phyloP scores from a whole-genome alignment of 2,888 invertebrate species.

The Loripinus fragilis region DNA sequence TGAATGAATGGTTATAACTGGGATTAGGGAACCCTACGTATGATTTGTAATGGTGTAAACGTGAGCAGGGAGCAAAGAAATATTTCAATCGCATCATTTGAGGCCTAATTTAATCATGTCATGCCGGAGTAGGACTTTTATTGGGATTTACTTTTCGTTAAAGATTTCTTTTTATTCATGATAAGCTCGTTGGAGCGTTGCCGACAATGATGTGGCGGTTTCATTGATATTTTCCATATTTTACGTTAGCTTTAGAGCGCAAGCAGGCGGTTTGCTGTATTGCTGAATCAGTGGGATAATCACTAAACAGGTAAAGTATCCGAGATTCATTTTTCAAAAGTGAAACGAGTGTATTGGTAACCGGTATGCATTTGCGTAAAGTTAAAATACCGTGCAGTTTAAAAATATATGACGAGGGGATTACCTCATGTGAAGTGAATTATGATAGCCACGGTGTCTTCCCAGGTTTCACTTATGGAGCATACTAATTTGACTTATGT shows the following conservation, averaged over 20 bases:
- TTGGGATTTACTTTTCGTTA: neutral
- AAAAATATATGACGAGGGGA: neutral
- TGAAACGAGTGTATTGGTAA: neutral
- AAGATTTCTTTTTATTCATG: constrained; percentile 8
- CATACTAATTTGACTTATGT: neutral
- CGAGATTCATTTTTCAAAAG: constrained; percentile 5
- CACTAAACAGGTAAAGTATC: constrained; percentile 8
- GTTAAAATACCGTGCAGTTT: neutral
- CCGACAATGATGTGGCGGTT: constrained; percentile 6
- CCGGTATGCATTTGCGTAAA: neutral
- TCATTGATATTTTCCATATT: constrained; percentile 21
- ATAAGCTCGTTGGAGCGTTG: constrained; percentile 10
- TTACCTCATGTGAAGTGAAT: constrained; percentile 9
- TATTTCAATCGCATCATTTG: constrained; percentile 17
- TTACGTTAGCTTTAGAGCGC: constrained; percentile 1
- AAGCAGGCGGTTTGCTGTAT: neutral
- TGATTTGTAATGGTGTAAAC: constrained; percentile 22
- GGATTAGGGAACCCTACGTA: neutral
- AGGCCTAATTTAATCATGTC: constrained; percentile 3
- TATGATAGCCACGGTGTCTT: neutral
- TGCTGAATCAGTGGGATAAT: constrained; percentile 19
- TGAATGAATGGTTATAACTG: constrained; percentile 8
- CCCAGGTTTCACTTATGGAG: neutral
- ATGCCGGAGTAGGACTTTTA: constrained; percentile 9
- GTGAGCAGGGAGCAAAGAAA: constrained; percentile 3